Evolutionary conservation across 2,113 vertebrate species (phyloP).

Genomic region (Hymenochirus boettgeri): DNA sequence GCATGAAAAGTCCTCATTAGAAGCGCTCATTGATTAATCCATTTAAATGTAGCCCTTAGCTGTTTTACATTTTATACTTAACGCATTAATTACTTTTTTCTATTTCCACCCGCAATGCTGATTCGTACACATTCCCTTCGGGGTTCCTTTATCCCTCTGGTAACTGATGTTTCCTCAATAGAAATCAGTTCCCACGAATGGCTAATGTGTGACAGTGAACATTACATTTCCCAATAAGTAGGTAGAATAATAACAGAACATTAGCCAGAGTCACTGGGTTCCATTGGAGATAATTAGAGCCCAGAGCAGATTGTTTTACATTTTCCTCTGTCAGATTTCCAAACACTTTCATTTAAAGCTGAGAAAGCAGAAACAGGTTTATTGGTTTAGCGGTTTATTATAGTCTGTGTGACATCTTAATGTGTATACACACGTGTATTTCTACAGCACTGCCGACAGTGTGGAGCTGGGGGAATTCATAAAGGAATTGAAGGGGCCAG

Average conservation of each 20-base stretch:
- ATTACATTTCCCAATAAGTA: background rate
- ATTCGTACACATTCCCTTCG: background rate
- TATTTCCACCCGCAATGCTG: background rate
- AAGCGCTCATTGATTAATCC: too few relatives aligned
- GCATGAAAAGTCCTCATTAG: too few relatives aligned
- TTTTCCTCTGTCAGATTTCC: background rate
- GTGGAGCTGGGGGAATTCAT: too few relatives aligned
- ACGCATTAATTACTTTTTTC: background rate
- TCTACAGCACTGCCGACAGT: too few relatives aligned
- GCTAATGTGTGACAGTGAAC: background rate
- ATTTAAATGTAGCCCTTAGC: too few relatives aligned
- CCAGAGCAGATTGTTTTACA: background rate
- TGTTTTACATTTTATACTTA: too few relatives aligned
- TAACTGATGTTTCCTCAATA: conserved; percentile 10
- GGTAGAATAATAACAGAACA: background rate
- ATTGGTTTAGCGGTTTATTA: too few relatives aligned
- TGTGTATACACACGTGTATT: too few relatives aligned
- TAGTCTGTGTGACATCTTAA: too few relatives aligned
- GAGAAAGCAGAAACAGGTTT: background rate
- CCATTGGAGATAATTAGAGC: conserved; percentile 16
- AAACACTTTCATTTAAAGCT: background rate
- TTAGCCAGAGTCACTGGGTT: conserved; percentile 1
- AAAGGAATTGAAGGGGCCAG: too few relatives aligned
- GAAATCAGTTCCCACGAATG: background rate
- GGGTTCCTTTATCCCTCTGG: background rate